These are phyloP conservation scores for Laupala kohalensis DNA, from an alignment of 1,140 invertebrate genomes.

Conservation along the genomic window DNA sequence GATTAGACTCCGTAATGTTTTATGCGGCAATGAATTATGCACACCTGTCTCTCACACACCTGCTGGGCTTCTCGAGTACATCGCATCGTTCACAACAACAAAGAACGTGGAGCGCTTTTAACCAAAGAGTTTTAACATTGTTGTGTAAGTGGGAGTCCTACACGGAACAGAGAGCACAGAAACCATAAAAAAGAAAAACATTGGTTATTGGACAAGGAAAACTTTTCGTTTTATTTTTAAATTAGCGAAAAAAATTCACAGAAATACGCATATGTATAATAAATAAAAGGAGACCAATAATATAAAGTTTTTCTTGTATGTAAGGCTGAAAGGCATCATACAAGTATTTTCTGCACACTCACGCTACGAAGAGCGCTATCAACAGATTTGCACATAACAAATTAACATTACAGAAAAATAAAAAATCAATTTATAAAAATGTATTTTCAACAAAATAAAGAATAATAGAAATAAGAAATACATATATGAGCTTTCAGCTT, in stretches of 20 bases:
- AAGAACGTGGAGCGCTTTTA: background rate
- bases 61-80: background rate
- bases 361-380: background rate
- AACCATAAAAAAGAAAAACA: background rate
- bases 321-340: background rate
- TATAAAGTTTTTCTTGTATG: background rate
- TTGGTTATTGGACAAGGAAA: background rate
- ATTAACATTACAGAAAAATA: background rate
- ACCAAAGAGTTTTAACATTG: no score
- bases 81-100: background rate
- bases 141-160: background rate
- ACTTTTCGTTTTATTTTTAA: background rate
- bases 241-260: background rate
- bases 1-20: background rate
- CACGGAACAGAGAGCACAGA: background rate
- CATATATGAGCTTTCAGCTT: conserved; percentile 16
- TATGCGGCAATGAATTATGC: background rate
- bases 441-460: conserved; percentile 9
- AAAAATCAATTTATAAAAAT: background rate
- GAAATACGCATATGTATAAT: background rate
- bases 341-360: background rate
- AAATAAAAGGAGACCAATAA: background rate
- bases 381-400: background rate
- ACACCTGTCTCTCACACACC: background rate
- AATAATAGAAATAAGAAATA: conserved; percentile 2